Evolutionary conservation across 2,888 invertebrate species (phyloP).

Genomic region (Brachylomia viminalis): DNA sequence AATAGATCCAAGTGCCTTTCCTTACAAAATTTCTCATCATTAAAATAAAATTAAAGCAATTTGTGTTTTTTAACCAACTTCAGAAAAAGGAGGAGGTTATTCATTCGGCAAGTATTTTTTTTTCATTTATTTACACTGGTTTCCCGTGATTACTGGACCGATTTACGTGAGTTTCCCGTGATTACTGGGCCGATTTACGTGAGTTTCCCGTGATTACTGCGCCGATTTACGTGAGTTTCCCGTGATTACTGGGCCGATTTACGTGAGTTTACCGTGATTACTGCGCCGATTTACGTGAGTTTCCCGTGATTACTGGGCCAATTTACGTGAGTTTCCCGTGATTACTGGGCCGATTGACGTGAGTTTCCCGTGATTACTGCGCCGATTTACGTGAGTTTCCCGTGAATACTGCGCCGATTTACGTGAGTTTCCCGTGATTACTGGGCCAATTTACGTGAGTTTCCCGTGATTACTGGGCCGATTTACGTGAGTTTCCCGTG

Average conservation of each 20-base stretch:
- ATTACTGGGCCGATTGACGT: too few species aligned
- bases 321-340: neutral
- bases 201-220: too few species aligned
- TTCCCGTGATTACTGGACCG: neutral
- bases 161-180: too few species aligned
- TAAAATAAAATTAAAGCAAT: conserved; percentile 10
- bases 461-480: too few species aligned
- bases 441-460: neutral
- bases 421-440: too few species aligned
- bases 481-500: neutral
- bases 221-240: neutral
- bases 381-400: neutral
- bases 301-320: too few species aligned
- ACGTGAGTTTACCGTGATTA: too few species aligned
- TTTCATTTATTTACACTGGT: conserved; percentile 4
- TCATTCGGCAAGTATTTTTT: conserved; percentile 24
- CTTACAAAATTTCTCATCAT: neutral
- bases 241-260: neutral
- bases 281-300: neutral
- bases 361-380: too few species aligned
- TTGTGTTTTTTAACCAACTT: conserved; percentile 23
- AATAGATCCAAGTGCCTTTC: neutral
- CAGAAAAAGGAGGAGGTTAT: conserved; percentile 27
- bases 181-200: neutral
- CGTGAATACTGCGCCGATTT: neutral